A percentile compares a stretch with the other conserved stretches of the same genome.
phyloP scores from a whole-genome alignment of 2,888 invertebrate species.

The Lissonota sp. region DNA sequence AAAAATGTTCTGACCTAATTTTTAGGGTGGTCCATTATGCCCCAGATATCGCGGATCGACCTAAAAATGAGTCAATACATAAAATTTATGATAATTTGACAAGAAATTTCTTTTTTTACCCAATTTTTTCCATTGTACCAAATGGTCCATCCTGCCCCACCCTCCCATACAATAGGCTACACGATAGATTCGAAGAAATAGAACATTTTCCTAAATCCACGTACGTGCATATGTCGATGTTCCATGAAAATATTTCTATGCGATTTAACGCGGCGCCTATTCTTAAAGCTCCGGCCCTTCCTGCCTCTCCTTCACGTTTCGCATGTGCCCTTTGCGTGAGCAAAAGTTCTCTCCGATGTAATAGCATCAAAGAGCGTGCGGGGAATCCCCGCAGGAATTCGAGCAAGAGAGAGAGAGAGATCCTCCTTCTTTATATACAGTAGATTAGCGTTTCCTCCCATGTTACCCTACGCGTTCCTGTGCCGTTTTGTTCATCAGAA shows the following conservation, averaged over 20 bases:
- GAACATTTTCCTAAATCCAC: background rate
- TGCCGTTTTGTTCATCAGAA: constrained; percentile 56
- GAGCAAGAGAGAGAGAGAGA: background rate
- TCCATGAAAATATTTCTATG: constrained; percentile 44
- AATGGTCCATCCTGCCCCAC: no score
- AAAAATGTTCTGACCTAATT: no score
- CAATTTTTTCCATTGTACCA: no score
- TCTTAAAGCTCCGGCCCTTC: constrained; percentile 30
- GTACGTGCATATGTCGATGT: background rate
- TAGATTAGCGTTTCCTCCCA: constrained; percentile 62
- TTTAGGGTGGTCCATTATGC: no score
- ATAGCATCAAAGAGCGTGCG: background rate
- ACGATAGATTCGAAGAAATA: background rate
- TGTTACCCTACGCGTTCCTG: constrained; percentile 37
- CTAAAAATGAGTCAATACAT: no score
- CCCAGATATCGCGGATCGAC: no score
- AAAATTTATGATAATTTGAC: no score
- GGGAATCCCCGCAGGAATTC: constrained; percentile 30
- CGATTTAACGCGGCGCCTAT: constrained; percentile 63
- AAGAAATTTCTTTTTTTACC: no score
- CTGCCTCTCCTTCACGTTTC: constrained; percentile 9
- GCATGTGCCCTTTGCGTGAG: constrained; percentile 42
- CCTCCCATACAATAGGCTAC: no score
- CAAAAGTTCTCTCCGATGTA: constrained; percentile 12
- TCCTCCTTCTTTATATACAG: constrained; percentile 15